Evolutionary conservation across 2,888 invertebrate species (phyloP).

Genomic region (Pachymerium ferrugineum): DNA sequence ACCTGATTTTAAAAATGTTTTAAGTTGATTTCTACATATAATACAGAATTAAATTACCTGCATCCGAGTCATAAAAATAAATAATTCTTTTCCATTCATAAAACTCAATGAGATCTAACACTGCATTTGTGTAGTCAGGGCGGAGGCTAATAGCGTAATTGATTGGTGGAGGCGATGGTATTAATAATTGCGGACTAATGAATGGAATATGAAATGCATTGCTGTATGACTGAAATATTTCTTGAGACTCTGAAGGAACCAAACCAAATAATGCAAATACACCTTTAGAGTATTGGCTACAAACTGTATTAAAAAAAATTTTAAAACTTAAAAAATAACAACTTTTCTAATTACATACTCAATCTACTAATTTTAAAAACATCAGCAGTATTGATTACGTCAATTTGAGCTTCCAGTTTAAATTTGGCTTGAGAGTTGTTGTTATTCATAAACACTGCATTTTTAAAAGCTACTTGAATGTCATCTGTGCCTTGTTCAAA

Average conservation of each 20-base stretch:
- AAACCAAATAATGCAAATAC: slow-evolving; percentile 86
- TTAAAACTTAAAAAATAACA: not conserved
- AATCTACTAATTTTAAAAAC: not conserved
- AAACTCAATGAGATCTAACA: slow-evolving; percentile 87
- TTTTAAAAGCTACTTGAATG: not conserved
- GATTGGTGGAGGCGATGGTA: slow-evolving; percentile 67
- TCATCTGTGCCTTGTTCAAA: slow-evolving; percentile 1
- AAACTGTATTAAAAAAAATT: slow-evolving; percentile 60
- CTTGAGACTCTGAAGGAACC: slow-evolving; percentile 85
- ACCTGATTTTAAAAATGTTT: no score
- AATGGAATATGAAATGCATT: slow-evolving; percentile 94
- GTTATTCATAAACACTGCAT: not conserved
- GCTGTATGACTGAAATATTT: slow-evolving; percentile 86
- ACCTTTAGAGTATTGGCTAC: slow-evolving; percentile 81
- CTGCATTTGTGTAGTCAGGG: slow-evolving; percentile 90
- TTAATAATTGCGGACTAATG: slow-evolving; percentile 88
- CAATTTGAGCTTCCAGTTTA: slow-evolving; percentile 2
- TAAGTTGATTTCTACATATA: no score
- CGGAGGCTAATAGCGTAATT: slow-evolving; percentile 75
- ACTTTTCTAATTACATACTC: not conserved
- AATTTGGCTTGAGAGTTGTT: not conserved
- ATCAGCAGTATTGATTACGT: not conserved
- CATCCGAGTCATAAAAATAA: slow-evolving; percentile 83
- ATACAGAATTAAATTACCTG: slow-evolving; percentile 60
- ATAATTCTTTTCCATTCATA: slow-evolving; percentile 87